phyloP scores from a whole-genome alignment of 2,888 invertebrate genomes.

The Pyralis farinalis region DNA sequence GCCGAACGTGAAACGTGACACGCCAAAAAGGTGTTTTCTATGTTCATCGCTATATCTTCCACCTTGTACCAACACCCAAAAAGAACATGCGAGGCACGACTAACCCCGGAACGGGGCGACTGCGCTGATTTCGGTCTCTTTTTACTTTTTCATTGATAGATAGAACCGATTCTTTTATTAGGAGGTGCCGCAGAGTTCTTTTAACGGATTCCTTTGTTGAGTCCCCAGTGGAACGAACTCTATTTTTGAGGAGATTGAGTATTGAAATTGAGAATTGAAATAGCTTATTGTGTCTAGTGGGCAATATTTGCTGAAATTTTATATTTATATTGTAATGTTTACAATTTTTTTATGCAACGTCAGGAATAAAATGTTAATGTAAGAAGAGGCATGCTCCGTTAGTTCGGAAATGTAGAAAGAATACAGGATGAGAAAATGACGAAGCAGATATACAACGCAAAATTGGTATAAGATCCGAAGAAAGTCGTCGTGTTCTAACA shows the following conservation, averaged over 20 bases:
- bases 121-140: conserved; percentile 64
- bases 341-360: too few species aligned
- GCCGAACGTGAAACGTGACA: too few species aligned
- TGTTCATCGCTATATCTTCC: conserved; percentile 1
- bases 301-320: conserved; percentile 3
- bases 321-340: conserved; percentile 21
- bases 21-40: too few species aligned
- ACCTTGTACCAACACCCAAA: conserved; percentile 22
- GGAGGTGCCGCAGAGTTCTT: conserved; percentile 39
- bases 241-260: conserved; percentile 26
- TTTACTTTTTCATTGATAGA: conserved; percentile 60
- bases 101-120: conserved; percentile 47
- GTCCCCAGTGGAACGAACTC: conserved; percentile 18
- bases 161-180: conserved; percentile 66
- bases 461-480: too few species aligned
- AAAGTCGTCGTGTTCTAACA: too few species aligned
- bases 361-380: too few species aligned
- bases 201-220: conserved; percentile 47
- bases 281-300: conserved; percentile 13
- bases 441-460: too few species aligned
- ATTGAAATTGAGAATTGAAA: conserved; percentile 28
- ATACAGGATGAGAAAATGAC: too few species aligned
- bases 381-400: too few species aligned
- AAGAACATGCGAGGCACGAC: conserved; percentile 64
- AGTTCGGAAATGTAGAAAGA: too few species aligned